These are phyloP conservation scores for Cephonodes hylas DNA, from an alignment of 2,888 invertebrate genomes.

Conservation along the genomic window DNA sequence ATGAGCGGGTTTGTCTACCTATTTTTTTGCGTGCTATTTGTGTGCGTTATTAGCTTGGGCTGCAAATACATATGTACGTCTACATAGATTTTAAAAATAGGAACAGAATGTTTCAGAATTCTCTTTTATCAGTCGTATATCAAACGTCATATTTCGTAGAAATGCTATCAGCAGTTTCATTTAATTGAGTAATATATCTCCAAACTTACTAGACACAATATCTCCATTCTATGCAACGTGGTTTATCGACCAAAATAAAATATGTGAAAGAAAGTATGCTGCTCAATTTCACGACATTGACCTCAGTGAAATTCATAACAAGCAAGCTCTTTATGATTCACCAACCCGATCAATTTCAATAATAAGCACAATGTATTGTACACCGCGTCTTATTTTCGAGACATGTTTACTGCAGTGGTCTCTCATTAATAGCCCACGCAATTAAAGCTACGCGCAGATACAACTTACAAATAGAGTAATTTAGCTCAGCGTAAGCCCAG, in stretches of 20 bases:
- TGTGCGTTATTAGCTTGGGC: not conserved
- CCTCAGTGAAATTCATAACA: slow-evolving; percentile 1
- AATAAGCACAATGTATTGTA: not conserved
- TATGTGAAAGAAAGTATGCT: not conserved
- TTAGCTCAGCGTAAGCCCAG: not conserved
- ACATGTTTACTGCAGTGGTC: slow-evolving; percentile 5
- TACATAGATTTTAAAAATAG: not conserved
- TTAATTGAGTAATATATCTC: too few relatives aligned
- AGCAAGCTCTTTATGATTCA: slow-evolving; percentile 6
- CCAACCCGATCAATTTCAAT: not conserved
- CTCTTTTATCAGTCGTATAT: too few relatives aligned
- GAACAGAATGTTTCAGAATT: too few relatives aligned
- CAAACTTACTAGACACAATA: too few relatives aligned
- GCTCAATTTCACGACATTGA: not conserved
- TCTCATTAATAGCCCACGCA: not conserved
- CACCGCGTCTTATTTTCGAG: not conserved
- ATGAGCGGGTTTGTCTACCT: slow-evolving; percentile 25
- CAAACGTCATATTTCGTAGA: too few relatives aligned
- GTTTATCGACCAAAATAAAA: too few relatives aligned
- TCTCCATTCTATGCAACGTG: too few relatives aligned
- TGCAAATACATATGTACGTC: too few relatives aligned
- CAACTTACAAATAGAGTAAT: slow-evolving; percentile 15
- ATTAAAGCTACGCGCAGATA: not conserved
- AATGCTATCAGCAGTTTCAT: too few relatives aligned
- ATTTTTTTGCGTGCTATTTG: not conserved